phyloP scores from a whole-genome alignment of 1,140 invertebrate species.

The Andricus grossulariae region DNA sequence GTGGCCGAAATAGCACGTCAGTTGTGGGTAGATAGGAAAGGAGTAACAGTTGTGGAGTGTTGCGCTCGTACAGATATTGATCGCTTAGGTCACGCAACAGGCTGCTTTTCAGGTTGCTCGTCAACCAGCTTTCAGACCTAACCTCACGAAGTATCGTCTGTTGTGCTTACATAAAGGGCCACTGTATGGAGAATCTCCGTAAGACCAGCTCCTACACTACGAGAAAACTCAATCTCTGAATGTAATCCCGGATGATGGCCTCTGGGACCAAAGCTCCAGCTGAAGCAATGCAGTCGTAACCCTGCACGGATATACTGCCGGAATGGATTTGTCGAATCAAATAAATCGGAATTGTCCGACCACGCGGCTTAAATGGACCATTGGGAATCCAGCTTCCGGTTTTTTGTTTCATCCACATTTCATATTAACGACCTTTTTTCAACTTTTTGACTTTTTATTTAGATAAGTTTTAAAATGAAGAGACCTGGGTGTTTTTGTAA shows the following conservation, averaged over 20 bases:
- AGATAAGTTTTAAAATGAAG: too few relatives aligned
- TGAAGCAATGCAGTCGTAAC: constrained; percentile 9
- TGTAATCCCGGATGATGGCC: constrained; percentile 7
- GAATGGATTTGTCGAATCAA: constrained; percentile 15
- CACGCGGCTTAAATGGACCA: neutral
- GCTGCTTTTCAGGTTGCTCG: constrained; percentile 51
- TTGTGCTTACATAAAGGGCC: neutral
- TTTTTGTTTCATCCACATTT: too few relatives aligned
- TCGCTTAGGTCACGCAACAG: constrained; percentile 61
- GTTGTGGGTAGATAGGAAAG: constrained; percentile 48
- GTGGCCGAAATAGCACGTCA: constrained; percentile 46
- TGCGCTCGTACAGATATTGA: constrained; percentile 60
- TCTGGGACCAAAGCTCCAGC: neutral
- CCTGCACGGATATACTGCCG: neutral
- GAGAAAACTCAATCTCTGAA: constrained; percentile 6
- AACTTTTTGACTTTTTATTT: too few relatives aligned
- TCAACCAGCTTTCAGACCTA: constrained; percentile 43
- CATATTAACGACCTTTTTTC: too few relatives aligned
- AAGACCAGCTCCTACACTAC: neutral
- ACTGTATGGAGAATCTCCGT: neutral
- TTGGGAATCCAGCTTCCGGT: neutral
- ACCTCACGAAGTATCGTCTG: neutral
- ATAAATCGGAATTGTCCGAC: constrained; percentile 12
- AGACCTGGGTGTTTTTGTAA: too few relatives aligned
- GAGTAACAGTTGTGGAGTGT: constrained; percentile 49